A percentile compares a stretch with the other conserved stretches of the same genome.
These are phyloP conservation scores for Carapus acus DNA, from an alignment of 2,797 vertebrate species.

Conservation along the genomic window DNA sequence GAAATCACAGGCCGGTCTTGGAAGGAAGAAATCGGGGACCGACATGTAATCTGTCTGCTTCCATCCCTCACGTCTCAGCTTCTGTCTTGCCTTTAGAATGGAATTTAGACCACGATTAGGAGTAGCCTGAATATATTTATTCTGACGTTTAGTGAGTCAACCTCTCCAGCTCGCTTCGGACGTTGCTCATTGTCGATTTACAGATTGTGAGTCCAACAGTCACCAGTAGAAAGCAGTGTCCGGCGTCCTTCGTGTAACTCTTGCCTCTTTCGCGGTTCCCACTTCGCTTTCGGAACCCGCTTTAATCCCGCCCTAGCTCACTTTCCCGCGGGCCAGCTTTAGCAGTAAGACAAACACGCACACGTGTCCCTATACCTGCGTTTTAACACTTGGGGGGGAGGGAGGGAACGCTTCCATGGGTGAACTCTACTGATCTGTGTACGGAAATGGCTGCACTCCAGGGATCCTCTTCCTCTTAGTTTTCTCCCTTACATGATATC, in stretches of 20 bases:
- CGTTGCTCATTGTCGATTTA: constrained; percentile 79
- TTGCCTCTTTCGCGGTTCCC: constrained; percentile 78
- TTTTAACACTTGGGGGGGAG: too few relatives aligned
- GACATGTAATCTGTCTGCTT: constrained; percentile 84
- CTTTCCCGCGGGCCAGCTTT: constrained; percentile 75
- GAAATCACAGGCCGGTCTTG: constrained; percentile 82
- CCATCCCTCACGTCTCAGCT: constrained; percentile 87
- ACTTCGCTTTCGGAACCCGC: constrained; percentile 72
- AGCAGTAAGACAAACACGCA: constrained; percentile 63
- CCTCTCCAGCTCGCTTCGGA: constrained; percentile 88
- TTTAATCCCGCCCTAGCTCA: constrained; percentile 77
- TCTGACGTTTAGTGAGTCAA: constrained; percentile 88
- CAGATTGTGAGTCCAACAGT: constrained; percentile 84
- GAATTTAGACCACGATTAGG: constrained; percentile 85
- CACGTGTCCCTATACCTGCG: too few relatives aligned
- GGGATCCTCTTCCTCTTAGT: constrained; percentile 55
- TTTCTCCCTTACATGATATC: constrained; percentile 68
- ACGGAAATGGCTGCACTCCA: constrained; percentile 82
- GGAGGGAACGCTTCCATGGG: constrained; percentile 75
- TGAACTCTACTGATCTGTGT: constrained; percentile 70
- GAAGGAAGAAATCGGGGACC: constrained; percentile 75
- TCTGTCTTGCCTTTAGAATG: constrained; percentile 89
- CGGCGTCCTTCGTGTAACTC: constrained; percentile 72
- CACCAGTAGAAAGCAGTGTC: constrained; percentile 80
- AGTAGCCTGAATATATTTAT: constrained; percentile 86